A percentile compares a stretch with the other conserved stretches of the same genome.
Evolutionary conservation across 2,113 vertebrate genomes (phyloP).

Genomic region (Bagarius yarrelli): DNA sequence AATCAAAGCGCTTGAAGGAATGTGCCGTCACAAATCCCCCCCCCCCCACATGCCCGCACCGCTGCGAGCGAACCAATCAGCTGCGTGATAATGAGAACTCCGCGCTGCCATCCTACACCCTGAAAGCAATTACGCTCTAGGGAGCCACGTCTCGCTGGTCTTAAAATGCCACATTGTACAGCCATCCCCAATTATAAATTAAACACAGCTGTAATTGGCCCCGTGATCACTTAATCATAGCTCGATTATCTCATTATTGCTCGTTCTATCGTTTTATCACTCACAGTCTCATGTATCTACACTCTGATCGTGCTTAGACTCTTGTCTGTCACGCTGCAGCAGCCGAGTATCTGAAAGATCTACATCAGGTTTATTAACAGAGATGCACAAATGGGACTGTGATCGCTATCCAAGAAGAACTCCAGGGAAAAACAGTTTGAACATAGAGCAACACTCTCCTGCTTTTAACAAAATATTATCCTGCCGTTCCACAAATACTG

Average conservation of each 20-base stretch:
- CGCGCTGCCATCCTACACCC: conserved; percentile 33
- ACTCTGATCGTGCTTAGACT: conserved; percentile 47
- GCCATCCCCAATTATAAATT: conserved; percentile 54
- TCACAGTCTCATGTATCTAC: conserved; percentile 45
- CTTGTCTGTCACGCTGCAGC: conserved; percentile 42
- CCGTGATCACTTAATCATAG: conserved; percentile 62
- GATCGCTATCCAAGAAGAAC: conserved; percentile 6
- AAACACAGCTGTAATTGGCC: conserved; percentile 59
- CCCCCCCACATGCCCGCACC: not conserved
- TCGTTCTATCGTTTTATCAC: conserved; percentile 56
- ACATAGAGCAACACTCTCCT: not conserved
- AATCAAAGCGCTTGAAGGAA: not conserved
- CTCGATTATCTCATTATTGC: conserved; percentile 60
- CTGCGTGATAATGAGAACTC: conserved; percentile 34
- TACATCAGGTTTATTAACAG: conserved; percentile 46
- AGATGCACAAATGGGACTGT: conserved; percentile 14
- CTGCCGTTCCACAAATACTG: conserved; percentile 20
- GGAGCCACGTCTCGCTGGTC: conserved; percentile 46
- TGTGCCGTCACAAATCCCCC: not conserved
- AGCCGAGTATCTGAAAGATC: conserved; percentile 51
- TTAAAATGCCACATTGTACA: conserved; percentile 52
- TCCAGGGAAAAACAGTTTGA: not conserved
- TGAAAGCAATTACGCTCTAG: conserved; percentile 49
- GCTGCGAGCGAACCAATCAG: conserved; percentile 25
- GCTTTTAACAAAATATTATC: conserved; percentile 8